phyloP scores from a whole-genome alignment of 2,113 vertebrate genomes.

The Albula goreensis region DNA sequence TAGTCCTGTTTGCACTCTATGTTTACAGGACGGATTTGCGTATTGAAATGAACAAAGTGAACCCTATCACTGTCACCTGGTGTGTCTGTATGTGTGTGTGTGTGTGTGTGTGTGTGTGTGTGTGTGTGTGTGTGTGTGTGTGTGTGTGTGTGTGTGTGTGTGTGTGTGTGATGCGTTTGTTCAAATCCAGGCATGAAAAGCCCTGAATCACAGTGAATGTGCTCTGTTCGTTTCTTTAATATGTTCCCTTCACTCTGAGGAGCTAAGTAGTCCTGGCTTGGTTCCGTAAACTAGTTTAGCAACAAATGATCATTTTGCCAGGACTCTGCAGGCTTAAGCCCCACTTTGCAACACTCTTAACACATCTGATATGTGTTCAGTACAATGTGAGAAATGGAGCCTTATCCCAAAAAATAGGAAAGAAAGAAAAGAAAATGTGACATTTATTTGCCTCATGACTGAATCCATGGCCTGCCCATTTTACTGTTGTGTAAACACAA shows the following conservation, averaged over 20 bases:
- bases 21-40: conserved; percentile 74
- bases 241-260: background rate
- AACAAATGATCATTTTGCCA: background rate
- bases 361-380: background rate
- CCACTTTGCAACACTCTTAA: background rate
- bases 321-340: background rate
- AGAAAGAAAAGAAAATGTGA: no score
- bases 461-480: conserved; percentile 7
- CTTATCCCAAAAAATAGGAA: background rate
- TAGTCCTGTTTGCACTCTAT: conserved; percentile 63
- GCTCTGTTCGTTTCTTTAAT: conserved; percentile 48
- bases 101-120: background rate
- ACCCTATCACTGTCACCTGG: conserved; percentile 29
- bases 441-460: background rate
- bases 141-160: background rate
- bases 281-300: background rate
- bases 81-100: background rate
- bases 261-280: background rate
- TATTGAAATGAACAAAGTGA: conserved; percentile 70
- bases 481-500: conserved; percentile 22
- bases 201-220: conserved; percentile 22
- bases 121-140: no score
- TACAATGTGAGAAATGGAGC: background rate
- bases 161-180: background rate
- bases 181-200: background rate